phyloP scores from a whole-genome alignment of 2,888 invertebrate species.

The Drosophila anomalata region DNA sequence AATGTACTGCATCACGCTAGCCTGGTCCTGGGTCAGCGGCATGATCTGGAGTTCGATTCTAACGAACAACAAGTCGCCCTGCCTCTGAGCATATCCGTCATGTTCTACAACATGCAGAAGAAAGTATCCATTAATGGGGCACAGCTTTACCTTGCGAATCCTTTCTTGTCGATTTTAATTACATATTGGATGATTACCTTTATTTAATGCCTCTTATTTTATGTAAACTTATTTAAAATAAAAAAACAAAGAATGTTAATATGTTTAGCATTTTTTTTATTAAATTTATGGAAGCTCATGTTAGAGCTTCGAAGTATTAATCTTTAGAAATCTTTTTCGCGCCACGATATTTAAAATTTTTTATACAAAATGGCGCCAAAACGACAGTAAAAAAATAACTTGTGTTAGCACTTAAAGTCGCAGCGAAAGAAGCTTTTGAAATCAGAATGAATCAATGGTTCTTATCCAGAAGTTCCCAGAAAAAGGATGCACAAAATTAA shows the following conservation, averaged over 20 bases:
- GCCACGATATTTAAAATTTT: too few species aligned
- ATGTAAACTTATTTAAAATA: neutral
- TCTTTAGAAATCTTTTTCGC: too few species aligned
- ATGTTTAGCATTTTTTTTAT: too few species aligned
- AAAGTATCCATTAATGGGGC: neutral
- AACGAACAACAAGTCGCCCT: slow-evolving; percentile 72
- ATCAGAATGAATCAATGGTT: too few species aligned
- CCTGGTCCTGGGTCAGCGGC: slow-evolving; percentile 74
- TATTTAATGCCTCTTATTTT: neutral
- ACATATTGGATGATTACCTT: neutral
- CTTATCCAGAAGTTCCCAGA: too few species aligned
- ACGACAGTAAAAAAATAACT: too few species aligned
- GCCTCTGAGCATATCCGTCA: slow-evolving; percentile 77
- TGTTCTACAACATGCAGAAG: slow-evolving; percentile 75
- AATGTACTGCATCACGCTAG: slow-evolving; percentile 70
- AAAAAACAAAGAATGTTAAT: neutral
- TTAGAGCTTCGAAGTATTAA: too few species aligned
- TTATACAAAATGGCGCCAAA: too few species aligned
- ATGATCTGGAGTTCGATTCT: slow-evolving; percentile 80
- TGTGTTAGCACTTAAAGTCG: too few species aligned
- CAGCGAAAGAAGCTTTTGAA: too few species aligned
- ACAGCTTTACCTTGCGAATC: accelerated
- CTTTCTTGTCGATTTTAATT: neutral
- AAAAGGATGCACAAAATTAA: too few species aligned
- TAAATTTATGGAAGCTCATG: too few species aligned